A percentile compares a stretch with the other conserved stretches of the same genome.
Conservation (phyloP, 2,797 vertebrate genomes). For the Hippocampus kuda region DNA sequence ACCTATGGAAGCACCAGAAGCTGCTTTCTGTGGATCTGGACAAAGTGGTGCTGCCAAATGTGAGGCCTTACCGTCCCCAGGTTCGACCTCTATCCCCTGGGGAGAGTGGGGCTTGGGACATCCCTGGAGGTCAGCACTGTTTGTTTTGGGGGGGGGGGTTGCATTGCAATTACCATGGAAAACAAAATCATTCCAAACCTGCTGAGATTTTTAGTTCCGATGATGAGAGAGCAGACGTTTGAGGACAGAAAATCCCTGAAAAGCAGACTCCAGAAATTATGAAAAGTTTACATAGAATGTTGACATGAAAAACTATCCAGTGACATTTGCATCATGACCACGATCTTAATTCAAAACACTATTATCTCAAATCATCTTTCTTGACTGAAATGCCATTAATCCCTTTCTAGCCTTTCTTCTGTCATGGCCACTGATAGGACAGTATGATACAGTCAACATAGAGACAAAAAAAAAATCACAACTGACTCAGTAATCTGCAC, state of each 20-base stretch:
- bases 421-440: background rate
- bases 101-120: slow-evolving; percentile 97
- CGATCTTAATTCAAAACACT: background rate
- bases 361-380: background rate
- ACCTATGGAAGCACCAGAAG: slow-evolving; percentile 98
- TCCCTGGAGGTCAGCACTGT: slow-evolving; percentile 82
- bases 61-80: slow-evolving; percentile 85
- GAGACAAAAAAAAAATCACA: too few species aligned
- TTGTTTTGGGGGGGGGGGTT: too few species aligned
- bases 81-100: slow-evolving; percentile 93
- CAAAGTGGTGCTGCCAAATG: slow-evolving; percentile 86
- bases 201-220: too few species aligned
- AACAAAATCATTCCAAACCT: too few species aligned
- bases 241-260: too few species aligned
- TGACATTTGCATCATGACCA: background rate
- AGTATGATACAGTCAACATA: too few species aligned
- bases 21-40: slow-evolving; percentile 92
- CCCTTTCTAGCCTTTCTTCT: background rate
- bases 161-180: too few species aligned
- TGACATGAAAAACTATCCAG: too few species aligned
- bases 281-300: too few species aligned
- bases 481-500: too few species aligned
- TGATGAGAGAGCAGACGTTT: too few species aligned
- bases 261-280: too few species aligned
- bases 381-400: background rate